Conservation (phyloP, 2,113 vertebrate species). For the Hemichromis elongatus region DNA sequence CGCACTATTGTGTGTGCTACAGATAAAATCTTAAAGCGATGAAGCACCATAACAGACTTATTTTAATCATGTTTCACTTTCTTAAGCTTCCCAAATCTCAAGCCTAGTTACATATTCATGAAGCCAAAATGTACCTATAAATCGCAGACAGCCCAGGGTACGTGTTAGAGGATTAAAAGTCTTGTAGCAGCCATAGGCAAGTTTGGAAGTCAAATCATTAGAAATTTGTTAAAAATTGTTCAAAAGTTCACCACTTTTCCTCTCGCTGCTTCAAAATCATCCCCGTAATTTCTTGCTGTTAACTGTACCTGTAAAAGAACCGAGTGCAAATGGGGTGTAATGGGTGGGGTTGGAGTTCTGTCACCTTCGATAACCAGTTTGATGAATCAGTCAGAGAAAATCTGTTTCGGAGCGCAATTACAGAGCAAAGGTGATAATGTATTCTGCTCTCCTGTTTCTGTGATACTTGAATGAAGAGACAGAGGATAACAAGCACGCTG, state of each 20-base stretch:
- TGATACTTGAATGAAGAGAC: neutral
- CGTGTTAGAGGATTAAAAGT: constrained; percentile 37
- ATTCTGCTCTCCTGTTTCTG: neutral
- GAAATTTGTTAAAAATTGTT: neutral
- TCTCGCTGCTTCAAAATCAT: neutral
- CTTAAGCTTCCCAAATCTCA: constrained; percentile 34
- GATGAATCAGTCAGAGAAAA: neutral
- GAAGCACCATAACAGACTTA: constrained; percentile 11
- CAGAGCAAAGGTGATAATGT: neutral
- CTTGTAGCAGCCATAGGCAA: constrained; percentile 5
- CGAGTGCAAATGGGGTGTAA: neutral
- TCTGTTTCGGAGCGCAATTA: neutral
- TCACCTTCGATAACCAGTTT: neutral
- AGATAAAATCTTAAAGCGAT: constrained; percentile 30
- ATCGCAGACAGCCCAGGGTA: neutral
- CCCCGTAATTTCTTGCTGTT: neutral
- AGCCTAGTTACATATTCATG: constrained; percentile 47
- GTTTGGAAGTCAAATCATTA: constrained; percentile 38
- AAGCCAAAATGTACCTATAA: constrained; percentile 27
- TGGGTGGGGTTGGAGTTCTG: neutral
- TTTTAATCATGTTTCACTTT: constrained; percentile 49
- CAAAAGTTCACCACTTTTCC: neutral
- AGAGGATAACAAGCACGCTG: neutral
- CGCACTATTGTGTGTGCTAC: neutral
- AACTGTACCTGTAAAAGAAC: neutral